A percentile compares a stretch with the other conserved stretches of the same genome.
These are phyloP conservation scores for Montifringilla adamsi DNA, from an alignment of 2,113 vertebrate genomes.

Conservation along the genomic window DNA sequence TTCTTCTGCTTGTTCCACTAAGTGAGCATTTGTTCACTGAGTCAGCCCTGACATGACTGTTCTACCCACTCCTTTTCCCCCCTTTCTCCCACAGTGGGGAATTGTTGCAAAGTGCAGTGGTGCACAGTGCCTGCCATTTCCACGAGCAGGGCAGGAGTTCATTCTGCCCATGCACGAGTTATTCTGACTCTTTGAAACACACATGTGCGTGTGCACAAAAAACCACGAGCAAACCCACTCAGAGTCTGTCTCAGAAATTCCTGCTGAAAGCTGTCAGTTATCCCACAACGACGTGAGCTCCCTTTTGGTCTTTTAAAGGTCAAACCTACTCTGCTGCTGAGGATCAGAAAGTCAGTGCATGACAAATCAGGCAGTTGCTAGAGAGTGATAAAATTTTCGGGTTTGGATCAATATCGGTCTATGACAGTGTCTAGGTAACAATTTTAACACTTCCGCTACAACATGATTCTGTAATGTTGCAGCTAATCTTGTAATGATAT, in stretches of 20 bases:
- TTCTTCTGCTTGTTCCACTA: slow-evolving; percentile 3
- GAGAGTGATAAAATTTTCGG: neutral
- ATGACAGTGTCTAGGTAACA: neutral
- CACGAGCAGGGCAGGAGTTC: neutral
- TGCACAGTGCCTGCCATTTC: neutral
- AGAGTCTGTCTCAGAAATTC: neutral
- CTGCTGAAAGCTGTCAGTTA: neutral
- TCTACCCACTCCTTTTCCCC: neutral
- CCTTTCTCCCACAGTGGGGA: neutral
- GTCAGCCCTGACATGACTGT: neutral
- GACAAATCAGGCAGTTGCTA: neutral
- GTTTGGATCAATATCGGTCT: neutral
- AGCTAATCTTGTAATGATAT: neutral
- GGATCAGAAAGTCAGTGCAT: neutral
- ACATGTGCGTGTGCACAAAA: neutral
- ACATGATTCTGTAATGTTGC: neutral
- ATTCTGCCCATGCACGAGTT: neutral
- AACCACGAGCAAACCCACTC: neutral
- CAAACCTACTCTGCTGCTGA: neutral
- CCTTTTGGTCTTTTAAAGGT: neutral
- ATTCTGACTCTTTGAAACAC: neutral
- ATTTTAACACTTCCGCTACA: neutral
- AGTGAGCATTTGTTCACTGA: slow-evolving; percentile 9
- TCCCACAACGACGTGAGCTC: neutral
- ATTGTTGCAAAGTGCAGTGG: neutral